phyloP scores from a whole-genome alignment of 1,140 invertebrate genomes.

The Pachyrhynchus sulphureomaculatus region DNA sequence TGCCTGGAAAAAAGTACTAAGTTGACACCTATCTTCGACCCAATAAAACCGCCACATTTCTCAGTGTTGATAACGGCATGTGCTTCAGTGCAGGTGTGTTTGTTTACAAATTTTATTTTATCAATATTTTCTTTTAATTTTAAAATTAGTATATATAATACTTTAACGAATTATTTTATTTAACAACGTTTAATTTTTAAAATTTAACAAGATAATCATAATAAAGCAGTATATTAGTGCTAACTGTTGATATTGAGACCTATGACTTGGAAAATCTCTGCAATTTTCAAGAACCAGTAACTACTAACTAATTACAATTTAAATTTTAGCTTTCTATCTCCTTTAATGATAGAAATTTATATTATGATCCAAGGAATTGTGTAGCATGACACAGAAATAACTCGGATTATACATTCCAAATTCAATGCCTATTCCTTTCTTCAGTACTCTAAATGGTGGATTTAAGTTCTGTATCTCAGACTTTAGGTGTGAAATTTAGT shows the following conservation, averaged over 20 bases:
- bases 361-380: too few species aligned
- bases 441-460: too few species aligned
- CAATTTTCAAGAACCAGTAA: not conserved
- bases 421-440: too few species aligned
- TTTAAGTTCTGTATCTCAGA: too few species aligned
- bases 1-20: slow-evolving; percentile 65
- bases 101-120: not conserved
- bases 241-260: not conserved
- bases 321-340: too few species aligned
- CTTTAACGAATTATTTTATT: not conserved
- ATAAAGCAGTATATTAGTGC: not conserved
- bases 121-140: too few species aligned
- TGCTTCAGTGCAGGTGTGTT: slow-evolving; percentile 60
- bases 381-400: too few species aligned
- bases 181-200: slow-evolving; percentile 28
- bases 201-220: not conserved
- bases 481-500: too few species aligned
- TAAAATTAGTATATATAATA: too few species aligned
- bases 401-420: too few species aligned
- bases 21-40: slow-evolving; percentile 62
- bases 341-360: too few species aligned
- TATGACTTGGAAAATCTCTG: not conserved
- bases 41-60: slow-evolving; percentile 56
- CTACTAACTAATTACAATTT: too few species aligned
- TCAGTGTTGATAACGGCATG: slow-evolving; percentile 65